Evolutionary conservation across 1,140 invertebrate genomes (phyloP).

Genomic region (Scaptomyza hsui): DNA sequence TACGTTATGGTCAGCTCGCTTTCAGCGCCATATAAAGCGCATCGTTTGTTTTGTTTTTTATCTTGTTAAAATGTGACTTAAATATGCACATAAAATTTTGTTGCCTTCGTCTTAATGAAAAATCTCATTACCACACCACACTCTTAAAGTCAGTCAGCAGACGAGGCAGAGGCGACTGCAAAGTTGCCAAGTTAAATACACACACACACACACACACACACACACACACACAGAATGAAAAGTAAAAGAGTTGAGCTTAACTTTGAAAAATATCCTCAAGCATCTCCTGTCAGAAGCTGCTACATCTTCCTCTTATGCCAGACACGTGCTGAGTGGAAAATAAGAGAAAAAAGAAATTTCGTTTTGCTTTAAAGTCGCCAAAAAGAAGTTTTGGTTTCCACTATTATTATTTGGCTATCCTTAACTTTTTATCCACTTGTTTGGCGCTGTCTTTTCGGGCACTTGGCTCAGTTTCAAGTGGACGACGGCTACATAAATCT

Average conservation of each 20-base stretch:
- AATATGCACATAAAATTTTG: constrained; percentile 34
- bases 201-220: constrained; percentile 29
- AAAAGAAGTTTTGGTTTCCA: constrained; percentile 8
- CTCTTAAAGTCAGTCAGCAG: constrained; percentile 11
- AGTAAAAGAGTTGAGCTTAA: constrained; percentile 33
- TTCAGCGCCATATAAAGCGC: constrained; percentile 28
- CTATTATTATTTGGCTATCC: constrained; percentile 40
- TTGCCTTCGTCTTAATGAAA: constrained; percentile 31
- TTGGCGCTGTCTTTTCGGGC: constrained; percentile 50
- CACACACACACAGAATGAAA: constrained; percentile 26
- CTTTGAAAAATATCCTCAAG: constrained; percentile 14
- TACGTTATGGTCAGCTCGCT: constrained; percentile 46
- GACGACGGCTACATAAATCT: constrained; percentile 71
- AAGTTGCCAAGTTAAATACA: constrained; percentile 69
- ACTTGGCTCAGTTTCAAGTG: constrained; percentile 74
- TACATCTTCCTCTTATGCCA: constrained; percentile 38
- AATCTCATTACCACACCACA: constrained; percentile 42
- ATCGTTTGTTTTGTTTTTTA: constrained; percentile 40
- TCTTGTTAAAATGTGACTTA: constrained; percentile 41
- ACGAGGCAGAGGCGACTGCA: constrained; percentile 63
- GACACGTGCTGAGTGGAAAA: constrained; percentile 44
- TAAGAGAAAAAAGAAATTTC: constrained; percentile 26
- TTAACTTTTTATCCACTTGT: constrained; percentile 71
- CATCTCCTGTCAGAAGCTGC: constrained; percentile 35
- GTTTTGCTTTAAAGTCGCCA: constrained; percentile 46